These are phyloP conservation scores for Camponotus vicinus DNA, from an alignment of 1,140 invertebrate genomes.

Conservation along the genomic window DNA sequence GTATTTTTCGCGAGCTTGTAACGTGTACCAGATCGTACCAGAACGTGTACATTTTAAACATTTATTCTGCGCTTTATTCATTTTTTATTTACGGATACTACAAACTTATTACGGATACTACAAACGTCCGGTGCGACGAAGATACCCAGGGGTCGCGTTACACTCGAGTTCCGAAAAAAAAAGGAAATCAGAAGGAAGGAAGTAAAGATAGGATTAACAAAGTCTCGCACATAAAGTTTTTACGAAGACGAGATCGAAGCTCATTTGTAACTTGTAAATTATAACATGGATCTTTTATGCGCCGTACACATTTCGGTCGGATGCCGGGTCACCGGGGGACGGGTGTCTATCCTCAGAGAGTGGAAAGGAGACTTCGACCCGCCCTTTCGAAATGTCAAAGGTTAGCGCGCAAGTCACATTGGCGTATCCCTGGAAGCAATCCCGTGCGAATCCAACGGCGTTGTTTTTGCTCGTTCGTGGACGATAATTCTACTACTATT, in stretches of 20 bases:
- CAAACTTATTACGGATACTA: background rate
- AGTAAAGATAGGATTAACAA: slow-evolving; percentile 7
- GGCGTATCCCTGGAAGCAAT: slow-evolving; percentile 62
- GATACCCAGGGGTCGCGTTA: background rate
- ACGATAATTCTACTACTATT: slow-evolving; percentile 52
- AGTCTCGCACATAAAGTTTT: slow-evolving; percentile 43
- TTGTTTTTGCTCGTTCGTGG: slow-evolving; percentile 51
- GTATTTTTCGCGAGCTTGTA: background rate
- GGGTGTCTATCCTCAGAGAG: slow-evolving; percentile 58
- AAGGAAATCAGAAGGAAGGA: background rate
- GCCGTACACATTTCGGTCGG: slow-evolving; percentile 51
- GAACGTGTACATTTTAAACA: background rate
- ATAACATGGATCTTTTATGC: slow-evolving; percentile 44
- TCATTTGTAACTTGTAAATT: slow-evolving; percentile 34
- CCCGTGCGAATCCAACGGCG: slow-evolving; percentile 34
- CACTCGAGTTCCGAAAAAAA: background rate
- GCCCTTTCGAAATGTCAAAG: slow-evolving; percentile 78
- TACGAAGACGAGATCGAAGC: background rate
- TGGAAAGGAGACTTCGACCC: slow-evolving; percentile 75
- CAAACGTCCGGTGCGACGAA: background rate
- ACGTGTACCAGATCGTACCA: background rate
- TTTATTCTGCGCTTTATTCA: slow-evolving; percentile 2
- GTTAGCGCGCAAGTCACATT: slow-evolving; percentile 76
- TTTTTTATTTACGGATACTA: background rate
- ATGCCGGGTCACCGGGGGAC: slow-evolving; percentile 41